These are phyloP conservation scores for Drosophila kambysellisi DNA, from an alignment of 2,888 invertebrate species.

Conservation along the genomic window DNA sequence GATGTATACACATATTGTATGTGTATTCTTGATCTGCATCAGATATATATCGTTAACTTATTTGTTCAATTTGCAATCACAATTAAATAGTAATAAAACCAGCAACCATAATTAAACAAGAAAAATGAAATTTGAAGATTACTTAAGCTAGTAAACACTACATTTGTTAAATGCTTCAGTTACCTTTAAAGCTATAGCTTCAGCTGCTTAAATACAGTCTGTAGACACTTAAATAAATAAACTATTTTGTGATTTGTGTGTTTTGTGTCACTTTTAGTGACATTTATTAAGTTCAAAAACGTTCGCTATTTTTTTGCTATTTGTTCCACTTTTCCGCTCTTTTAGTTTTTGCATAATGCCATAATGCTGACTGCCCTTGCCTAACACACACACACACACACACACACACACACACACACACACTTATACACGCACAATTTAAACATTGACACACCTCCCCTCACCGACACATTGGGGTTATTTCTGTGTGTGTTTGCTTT, in stretches of 20 bases:
- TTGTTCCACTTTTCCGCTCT: constrained; percentile 42
- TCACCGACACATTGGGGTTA: neutral
- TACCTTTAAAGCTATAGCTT: neutral
- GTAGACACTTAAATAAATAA: neutral
- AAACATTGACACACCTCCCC: neutral
- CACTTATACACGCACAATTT: neutral
- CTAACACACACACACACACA: constrained; percentile 8
- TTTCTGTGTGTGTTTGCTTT: constrained; percentile 8
- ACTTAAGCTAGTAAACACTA: neutral
- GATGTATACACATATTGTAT: neutral
- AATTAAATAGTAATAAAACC: neutral
- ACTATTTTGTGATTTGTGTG: constrained; percentile 11
- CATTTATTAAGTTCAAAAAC: constrained; percentile 3
- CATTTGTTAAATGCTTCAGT: neutral
- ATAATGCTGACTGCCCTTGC: constrained; percentile 42
- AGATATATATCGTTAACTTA: neutral
- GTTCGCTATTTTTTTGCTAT: neutral
- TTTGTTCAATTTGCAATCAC: neutral
- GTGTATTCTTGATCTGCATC: neutral
- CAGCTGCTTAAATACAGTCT: neutral
- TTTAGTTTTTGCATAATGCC: constrained; percentile 42
- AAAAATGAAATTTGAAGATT: neutral
- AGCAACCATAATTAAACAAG: neutral
- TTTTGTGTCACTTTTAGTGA: constrained; percentile 17
- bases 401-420: neutral